Conservation (phyloP, 2,797 vertebrate species). For the Lophura swinhoii region DNA sequence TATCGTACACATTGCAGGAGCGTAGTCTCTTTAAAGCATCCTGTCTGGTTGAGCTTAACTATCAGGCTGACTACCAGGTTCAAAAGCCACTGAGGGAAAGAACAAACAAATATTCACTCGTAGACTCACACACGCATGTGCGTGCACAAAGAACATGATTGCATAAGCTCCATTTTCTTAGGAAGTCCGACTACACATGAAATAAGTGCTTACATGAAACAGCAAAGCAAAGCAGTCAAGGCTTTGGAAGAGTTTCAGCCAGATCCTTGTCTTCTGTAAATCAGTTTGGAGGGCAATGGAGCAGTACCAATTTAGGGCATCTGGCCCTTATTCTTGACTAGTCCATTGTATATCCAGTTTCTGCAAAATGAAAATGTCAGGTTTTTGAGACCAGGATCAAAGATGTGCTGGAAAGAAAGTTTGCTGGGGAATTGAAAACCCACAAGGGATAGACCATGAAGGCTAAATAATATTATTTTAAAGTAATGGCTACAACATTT, state of each 20-base stretch:
- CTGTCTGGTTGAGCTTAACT: background rate
- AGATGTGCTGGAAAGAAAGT: constrained; percentile 57
- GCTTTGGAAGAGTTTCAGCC: background rate
- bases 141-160: background rate
- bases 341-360: constrained; percentile 26
- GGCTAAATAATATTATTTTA: constrained; percentile 70
- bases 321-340: constrained; percentile 33
- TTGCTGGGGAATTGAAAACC: constrained; percentile 63
- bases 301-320: background rate
- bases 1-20: background rate
- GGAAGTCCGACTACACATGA: background rate
- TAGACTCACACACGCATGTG: fast-evolving
- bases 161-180: background rate
- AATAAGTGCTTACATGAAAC: background rate
- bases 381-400: constrained; percentile 38
- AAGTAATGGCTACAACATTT: constrained; percentile 41
- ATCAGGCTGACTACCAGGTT: background rate
- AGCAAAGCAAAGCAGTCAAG: constrained; percentile 1
- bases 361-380: constrained; percentile 52
- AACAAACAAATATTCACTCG: background rate
- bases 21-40: background rate
- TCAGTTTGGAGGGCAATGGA: background rate
- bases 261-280: constrained; percentile 5
- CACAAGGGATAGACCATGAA: constrained; percentile 54
- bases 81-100: background rate